Conservation (phyloP, 1,140 invertebrate species). For the Parasteatoda tepidariorum region DNA sequence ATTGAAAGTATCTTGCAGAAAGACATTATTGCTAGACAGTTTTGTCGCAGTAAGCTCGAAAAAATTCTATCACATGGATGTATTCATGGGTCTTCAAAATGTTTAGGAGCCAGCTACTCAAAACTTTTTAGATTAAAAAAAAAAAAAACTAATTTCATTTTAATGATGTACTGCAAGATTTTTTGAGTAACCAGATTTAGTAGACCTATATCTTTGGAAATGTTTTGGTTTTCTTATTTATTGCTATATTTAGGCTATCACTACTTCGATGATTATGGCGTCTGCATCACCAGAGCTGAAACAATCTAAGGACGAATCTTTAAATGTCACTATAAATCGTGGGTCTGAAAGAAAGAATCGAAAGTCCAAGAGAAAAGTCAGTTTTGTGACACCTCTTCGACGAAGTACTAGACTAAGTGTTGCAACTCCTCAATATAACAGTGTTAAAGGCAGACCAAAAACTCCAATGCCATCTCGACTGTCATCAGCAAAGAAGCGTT, state of each 20-base stretch:
- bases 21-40: too few relatives aligned
- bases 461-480: slow-evolving; percentile 41
- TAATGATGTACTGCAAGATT: too few relatives aligned
- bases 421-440: slow-evolving; percentile 1
- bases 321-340: slow-evolving; percentile 14
- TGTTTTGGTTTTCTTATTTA: too few relatives aligned
- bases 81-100: too few relatives aligned
- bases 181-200: too few relatives aligned
- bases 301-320: neutral
- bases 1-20: too few relatives aligned
- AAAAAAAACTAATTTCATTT: too few relatives aligned
- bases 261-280: neutral
- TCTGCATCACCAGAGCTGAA: slow-evolving; percentile 24
- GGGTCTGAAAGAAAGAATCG: slow-evolving; percentile 20
- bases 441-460: slow-evolving; percentile 36
- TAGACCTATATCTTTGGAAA: too few relatives aligned
- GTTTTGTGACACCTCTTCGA: slow-evolving; percentile 34
- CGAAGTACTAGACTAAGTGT: slow-evolving; percentile 2
- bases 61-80: too few relatives aligned
- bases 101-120: too few relatives aligned
- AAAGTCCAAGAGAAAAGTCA: slow-evolving; percentile 11
- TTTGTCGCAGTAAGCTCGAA: too few relatives aligned
- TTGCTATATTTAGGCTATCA: neutral
- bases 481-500: neutral
- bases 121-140: too few relatives aligned